Percentiles rank a stretch among this genome's conserved stretches.
phyloP scores from a whole-genome alignment of 2,797 vertebrate genomes.

The Myripristis jacobus region DNA sequence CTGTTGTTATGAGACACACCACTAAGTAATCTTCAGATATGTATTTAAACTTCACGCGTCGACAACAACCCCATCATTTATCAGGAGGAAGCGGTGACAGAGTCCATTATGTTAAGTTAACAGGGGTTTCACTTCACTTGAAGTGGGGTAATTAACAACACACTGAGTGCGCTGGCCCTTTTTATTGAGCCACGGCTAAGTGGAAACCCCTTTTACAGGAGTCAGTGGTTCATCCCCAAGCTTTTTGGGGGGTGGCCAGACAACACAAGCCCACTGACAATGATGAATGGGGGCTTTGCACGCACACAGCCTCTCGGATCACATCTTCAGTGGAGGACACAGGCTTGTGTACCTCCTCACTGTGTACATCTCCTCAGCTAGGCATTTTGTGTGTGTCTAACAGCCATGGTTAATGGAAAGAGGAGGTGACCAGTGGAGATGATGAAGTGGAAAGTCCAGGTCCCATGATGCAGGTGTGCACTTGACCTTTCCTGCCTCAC shows the following conservation, averaged over 20 bases:
- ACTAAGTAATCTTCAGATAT: slow-evolving; percentile 31
- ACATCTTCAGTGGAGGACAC: slow-evolving; percentile 48
- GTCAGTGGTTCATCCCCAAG: slow-evolving; percentile 70
- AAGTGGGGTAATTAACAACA: slow-evolving; percentile 72
- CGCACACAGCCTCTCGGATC: slow-evolving; percentile 55
- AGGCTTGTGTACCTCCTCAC: slow-evolving; percentile 39
- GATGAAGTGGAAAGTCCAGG: slow-evolving; percentile 57
- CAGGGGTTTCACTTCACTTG: slow-evolving; percentile 66
- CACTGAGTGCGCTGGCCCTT: slow-evolving; percentile 70
- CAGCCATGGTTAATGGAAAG: slow-evolving; percentile 37
- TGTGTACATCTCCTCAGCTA: slow-evolving; percentile 33
- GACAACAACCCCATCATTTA: slow-evolving; percentile 55
- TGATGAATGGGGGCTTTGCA: slow-evolving; percentile 75
- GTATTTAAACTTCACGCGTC: slow-evolving; percentile 11
- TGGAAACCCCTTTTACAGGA: slow-evolving; percentile 75
- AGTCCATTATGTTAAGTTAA: slow-evolving; percentile 71
- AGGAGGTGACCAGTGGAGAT: slow-evolving; percentile 38
- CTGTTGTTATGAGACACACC: slow-evolving; percentile 15
- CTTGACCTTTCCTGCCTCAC: slow-evolving; percentile 48
- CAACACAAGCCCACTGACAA: slow-evolving; percentile 68
- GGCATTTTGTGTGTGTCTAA: slow-evolving; percentile 27
- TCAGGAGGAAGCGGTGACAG: slow-evolving; percentile 55
- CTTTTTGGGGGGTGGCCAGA: slow-evolving; percentile 67
- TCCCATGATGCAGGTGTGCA: slow-evolving; percentile 54
- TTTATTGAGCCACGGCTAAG: slow-evolving; percentile 71